A percentile compares a stretch with the other conserved stretches of the same genome.
These are phyloP conservation scores for Crotalus tigris DNA, from an alignment of 2,113 vertebrate genomes.

Conservation along the genomic window DNA sequence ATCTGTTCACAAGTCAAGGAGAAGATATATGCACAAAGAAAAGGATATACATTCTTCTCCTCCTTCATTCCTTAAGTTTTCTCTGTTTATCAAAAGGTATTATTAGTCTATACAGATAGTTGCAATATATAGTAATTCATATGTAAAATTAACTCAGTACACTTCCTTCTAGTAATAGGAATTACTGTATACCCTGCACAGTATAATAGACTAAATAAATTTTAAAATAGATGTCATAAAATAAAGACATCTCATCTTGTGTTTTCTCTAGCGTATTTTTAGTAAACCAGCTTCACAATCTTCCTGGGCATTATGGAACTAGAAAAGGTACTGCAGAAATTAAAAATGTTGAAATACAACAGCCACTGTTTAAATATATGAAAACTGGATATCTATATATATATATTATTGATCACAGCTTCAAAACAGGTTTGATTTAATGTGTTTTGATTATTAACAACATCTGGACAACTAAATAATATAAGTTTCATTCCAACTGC, in stretches of 20 bases:
- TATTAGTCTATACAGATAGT: not conserved
- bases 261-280: conserved; percentile 34
- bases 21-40: not conserved
- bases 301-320: not conserved
- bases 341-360: conserved; percentile 33
- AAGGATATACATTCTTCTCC: not conserved
- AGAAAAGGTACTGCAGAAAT: conserved; percentile 1
- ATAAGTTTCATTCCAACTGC: conserved; percentile 27
- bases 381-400: not conserved
- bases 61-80: not conserved
- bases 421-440: accelerated
- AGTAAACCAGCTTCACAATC: conserved; percentile 13
- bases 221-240: not conserved
- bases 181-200: not conserved
- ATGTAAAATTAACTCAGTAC: not conserved
- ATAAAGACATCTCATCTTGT: conserved; percentile 15
- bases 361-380: not conserved
- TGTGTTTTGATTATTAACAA: not conserved
- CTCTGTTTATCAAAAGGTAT: not conserved
- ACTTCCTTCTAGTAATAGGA: not conserved
- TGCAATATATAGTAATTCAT: not conserved
- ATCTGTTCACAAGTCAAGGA: not conserved
- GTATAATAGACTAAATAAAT: not conserved
- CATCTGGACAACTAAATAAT: conserved; percentile 44
- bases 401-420: not conserved